A percentile compares a stretch with the other conserved stretches of the same genome.
phyloP scores from a whole-genome alignment of 2,797 vertebrate genomes.

The Gymnoscopelus braueri region DNA sequence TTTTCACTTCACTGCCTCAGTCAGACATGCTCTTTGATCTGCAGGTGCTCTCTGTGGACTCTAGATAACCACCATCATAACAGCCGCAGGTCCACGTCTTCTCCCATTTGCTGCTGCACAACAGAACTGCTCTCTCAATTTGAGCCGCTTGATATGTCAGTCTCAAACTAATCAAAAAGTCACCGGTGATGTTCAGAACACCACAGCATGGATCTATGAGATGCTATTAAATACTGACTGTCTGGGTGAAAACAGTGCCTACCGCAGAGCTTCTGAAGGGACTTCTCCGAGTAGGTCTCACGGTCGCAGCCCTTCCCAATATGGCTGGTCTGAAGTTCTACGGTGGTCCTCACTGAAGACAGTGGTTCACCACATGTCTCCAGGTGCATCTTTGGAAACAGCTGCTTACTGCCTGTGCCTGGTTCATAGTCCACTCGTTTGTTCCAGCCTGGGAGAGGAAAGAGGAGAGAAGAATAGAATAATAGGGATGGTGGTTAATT shows the following conservation, averaged over 20 bases:
- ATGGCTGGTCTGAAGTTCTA: conserved; percentile 91
- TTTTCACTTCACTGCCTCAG: conserved; percentile 36
- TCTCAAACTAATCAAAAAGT: background rate
- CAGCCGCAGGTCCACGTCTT: conserved; percentile 28
- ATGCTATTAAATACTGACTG: background rate
- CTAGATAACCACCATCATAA: conserved; percentile 21
- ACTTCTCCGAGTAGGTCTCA: conserved; percentile 94
- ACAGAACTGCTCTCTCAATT: conserved; percentile 19
- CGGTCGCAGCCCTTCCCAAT: conserved; percentile 95
- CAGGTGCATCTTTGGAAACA: conserved; percentile 93
- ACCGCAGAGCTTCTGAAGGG: conserved; percentile 95
- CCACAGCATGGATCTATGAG: background rate
- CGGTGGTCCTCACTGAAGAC: conserved; percentile 88
- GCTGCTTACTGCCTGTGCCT: conserved; percentile 89
- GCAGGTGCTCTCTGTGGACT: conserved; percentile 10
- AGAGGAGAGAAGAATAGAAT: background rate
- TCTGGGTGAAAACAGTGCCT: conserved; percentile 42
- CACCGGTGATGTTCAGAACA: conserved; percentile 1
- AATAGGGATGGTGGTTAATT: background rate
- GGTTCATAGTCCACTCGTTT: conserved; percentile 93
- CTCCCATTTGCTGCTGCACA: conserved; percentile 19
- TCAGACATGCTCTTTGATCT: conserved; percentile 51
- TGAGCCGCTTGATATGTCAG: conserved; percentile 13
- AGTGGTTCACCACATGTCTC: conserved; percentile 93
- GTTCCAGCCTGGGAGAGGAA: conserved; percentile 85